A percentile compares a stretch with the other conserved stretches of the same genome.
These are phyloP conservation scores for Heterohyrax brucei DNA, from an alignment of 2,797 vertebrate genomes.

Conservation along the genomic window DNA sequence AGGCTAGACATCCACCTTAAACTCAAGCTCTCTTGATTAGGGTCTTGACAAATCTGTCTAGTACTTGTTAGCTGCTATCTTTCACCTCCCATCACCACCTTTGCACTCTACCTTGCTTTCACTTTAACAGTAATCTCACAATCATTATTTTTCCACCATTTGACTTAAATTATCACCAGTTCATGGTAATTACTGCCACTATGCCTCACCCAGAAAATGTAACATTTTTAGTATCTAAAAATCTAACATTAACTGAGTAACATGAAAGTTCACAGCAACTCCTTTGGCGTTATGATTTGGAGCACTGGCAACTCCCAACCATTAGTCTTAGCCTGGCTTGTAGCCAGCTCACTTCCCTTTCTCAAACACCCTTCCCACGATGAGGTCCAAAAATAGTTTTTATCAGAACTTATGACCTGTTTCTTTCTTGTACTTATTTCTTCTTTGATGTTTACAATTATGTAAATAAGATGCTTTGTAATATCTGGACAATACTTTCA, in stretches of 20 bases:
- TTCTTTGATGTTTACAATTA: neutral
- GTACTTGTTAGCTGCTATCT: neutral
- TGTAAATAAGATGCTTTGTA: constrained; percentile 5
- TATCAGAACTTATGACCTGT: neutral
- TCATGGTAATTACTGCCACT: neutral
- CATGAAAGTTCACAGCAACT: neutral
- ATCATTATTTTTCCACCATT: neutral
- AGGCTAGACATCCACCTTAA: neutral
- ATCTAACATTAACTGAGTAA: neutral
- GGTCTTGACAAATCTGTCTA: neutral
- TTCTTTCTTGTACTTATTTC: constrained; percentile 18
- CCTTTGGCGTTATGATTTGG: neutral
- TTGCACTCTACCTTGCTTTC: neutral
- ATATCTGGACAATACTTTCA: neutral
- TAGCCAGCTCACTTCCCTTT: neutral
- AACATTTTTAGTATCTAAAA: neutral
- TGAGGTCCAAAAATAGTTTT: neutral
- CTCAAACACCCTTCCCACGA: neutral
- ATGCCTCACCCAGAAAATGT: constrained; percentile 1
- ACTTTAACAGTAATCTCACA: neutral
- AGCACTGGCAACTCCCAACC: neutral
- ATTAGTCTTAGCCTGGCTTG: neutral
- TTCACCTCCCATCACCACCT: neutral
- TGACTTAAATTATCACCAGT: neutral
- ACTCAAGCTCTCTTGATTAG: neutral